These are phyloP conservation scores for Alexandromys fortis DNA, from an alignment of 2,113 vertebrate species.

Conservation along the genomic window DNA sequence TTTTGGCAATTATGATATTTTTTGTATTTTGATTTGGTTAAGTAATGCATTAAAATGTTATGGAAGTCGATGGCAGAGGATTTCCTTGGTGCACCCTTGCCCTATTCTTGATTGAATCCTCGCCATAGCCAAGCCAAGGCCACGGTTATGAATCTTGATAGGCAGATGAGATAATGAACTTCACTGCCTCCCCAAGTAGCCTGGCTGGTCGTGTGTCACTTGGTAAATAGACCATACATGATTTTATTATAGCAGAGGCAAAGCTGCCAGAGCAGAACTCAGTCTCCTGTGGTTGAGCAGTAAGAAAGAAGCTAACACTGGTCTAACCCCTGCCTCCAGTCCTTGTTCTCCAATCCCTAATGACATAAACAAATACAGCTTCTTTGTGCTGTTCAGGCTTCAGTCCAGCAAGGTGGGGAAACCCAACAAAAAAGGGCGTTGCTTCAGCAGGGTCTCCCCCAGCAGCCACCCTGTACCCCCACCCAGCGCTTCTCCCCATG, in stretches of 20 bases:
- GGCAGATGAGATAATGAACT: background rate
- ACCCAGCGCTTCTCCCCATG: background rate
- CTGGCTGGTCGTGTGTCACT: background rate
- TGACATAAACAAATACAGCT: background rate
- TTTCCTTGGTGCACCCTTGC: background rate
- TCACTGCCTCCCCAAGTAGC: background rate
- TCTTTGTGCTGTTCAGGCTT: accelerated
- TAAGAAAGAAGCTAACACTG: background rate
- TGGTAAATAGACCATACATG: background rate
- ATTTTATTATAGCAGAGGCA: background rate
- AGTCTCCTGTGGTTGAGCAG: background rate
- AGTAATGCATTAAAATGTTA: background rate
- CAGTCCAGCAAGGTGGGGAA: background rate
- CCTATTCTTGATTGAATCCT: background rate
- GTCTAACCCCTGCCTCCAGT: accelerated
- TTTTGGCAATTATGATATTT: background rate
- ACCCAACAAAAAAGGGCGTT: background rate
- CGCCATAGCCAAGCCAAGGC: background rate
- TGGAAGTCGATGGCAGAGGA: background rate
- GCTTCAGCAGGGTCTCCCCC: background rate
- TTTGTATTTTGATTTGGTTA: background rate
- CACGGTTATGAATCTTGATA: background rate
- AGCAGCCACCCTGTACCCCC: accelerated
- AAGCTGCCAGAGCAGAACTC: background rate
- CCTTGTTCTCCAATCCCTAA: background rate